These are phyloP conservation scores for Condylura cristata DNA, from an alignment of 2,113 vertebrate genomes.

Conservation along the genomic window DNA sequence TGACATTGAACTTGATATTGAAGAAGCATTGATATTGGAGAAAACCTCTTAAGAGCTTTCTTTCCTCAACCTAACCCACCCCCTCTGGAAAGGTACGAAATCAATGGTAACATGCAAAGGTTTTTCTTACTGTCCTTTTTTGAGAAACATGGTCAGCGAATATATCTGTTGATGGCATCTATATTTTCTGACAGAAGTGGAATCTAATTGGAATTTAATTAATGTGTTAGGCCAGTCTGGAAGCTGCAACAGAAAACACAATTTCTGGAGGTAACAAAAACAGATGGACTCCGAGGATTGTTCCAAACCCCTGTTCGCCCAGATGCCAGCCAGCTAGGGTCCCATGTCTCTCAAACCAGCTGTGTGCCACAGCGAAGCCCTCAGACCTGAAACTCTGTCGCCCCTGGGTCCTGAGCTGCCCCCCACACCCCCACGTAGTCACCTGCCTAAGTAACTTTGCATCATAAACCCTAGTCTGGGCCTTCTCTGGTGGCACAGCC, in stretches of 20 bases:
- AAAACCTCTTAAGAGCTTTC: background rate
- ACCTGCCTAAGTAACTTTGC: background rate
- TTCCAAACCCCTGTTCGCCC: background rate
- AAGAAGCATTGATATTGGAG: background rate
- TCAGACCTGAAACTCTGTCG: background rate
- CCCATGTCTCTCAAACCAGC: no score
- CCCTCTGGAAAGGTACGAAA: background rate
- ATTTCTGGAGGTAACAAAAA: background rate
- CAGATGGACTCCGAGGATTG: background rate
- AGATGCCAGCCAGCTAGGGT: background rate
- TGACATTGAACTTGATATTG: background rate
- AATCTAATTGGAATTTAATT: background rate
- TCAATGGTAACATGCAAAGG: background rate
- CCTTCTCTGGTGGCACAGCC: no score
- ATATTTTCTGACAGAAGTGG: background rate
- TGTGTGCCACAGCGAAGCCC: background rate
- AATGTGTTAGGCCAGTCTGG: slow-evolving; percentile 20
- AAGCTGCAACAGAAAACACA: background rate
- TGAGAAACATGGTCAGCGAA: background rate
- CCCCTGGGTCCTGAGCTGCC: background rate
- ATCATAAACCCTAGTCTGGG: background rate
- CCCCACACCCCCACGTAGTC: no score
- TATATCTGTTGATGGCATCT: background rate
- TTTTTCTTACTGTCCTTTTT: background rate
- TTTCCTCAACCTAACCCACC: background rate